These are phyloP conservation scores for Dicaeum eximium DNA, from an alignment of 2,113 vertebrate species.

Conservation along the genomic window DNA sequence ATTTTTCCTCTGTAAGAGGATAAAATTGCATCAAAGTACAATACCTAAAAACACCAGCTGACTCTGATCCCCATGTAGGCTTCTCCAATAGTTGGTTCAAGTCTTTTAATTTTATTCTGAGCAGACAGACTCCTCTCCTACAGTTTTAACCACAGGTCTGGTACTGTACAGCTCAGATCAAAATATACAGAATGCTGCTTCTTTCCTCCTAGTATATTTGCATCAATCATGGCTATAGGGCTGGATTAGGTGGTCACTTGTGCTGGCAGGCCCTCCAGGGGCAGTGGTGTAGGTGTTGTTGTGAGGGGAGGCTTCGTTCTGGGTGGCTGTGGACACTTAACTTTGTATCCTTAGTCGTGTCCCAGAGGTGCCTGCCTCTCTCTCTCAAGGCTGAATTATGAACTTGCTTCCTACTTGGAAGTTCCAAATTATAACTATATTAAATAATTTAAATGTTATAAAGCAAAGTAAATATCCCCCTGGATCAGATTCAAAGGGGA, in stretches of 20 bases:
- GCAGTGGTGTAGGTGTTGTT: background rate
- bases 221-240: background rate
- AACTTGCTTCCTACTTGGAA: constrained; percentile 5
- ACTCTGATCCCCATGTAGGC: background rate
- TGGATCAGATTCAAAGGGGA: background rate
- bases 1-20: background rate
- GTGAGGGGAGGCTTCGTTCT: background rate
- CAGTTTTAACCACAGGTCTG: rapidly evolving
- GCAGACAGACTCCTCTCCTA: background rate
- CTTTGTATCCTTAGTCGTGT: background rate
- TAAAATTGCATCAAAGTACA: background rate
- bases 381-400: background rate
- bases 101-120: background rate
- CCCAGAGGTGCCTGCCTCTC: background rate
- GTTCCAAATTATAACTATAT: background rate
- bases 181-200: background rate
- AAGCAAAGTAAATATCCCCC: background rate
- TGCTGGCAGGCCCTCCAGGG: background rate
- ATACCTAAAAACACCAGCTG: background rate
- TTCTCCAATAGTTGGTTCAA: background rate
- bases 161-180: background rate
- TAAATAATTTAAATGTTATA: constrained; percentile 17
- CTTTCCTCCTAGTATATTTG: background rate
- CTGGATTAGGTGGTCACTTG: background rate
- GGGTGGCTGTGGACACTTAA: background rate